Evolutionary conservation across 2,113 vertebrate genomes (phyloP).

Genomic region (Pelobates fuscus): DNA sequence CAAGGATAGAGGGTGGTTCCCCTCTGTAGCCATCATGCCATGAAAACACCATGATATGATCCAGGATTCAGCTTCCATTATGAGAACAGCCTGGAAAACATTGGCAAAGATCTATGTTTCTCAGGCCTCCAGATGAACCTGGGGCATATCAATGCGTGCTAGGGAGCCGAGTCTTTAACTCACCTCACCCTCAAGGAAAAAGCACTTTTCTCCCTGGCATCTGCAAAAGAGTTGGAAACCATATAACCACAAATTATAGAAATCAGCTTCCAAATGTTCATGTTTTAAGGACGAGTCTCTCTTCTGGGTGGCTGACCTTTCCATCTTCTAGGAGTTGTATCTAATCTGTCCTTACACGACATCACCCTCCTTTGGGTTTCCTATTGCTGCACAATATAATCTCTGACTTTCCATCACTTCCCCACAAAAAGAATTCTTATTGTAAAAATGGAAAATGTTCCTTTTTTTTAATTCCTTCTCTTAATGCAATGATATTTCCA

Average conservation of each 20-base stretch:
- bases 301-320: constrained; percentile 48
- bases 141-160: background rate
- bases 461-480: background rate
- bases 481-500: constrained; percentile 46
- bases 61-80: background rate
- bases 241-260: constrained; percentile 38
- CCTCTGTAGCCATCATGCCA: too few species aligned
- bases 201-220: constrained; percentile 26
- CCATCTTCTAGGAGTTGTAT: constrained; percentile 32
- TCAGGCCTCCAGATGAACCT: background rate
- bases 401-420: constrained; percentile 43
- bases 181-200: background rate
- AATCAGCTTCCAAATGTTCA: constrained; percentile 42
- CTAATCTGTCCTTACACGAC: constrained; percentile 46
- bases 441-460: constrained; percentile 48
- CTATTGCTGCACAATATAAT: constrained; percentile 35
- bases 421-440: constrained; percentile 38
- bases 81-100: background rate
- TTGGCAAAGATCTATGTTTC: background rate
- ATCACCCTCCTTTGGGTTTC: constrained; percentile 37
- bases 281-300: constrained; percentile 35
- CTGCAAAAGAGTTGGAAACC: constrained; percentile 12
- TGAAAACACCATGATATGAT: background rate
- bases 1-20: too few species aligned
- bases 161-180: constrained; percentile 24